Percentiles rank a stretch among this genome's conserved stretches.
These are phyloP conservation scores for Dusona sp. DNA, from an alignment of 2,888 invertebrate species.

Conservation along the genomic window DNA sequence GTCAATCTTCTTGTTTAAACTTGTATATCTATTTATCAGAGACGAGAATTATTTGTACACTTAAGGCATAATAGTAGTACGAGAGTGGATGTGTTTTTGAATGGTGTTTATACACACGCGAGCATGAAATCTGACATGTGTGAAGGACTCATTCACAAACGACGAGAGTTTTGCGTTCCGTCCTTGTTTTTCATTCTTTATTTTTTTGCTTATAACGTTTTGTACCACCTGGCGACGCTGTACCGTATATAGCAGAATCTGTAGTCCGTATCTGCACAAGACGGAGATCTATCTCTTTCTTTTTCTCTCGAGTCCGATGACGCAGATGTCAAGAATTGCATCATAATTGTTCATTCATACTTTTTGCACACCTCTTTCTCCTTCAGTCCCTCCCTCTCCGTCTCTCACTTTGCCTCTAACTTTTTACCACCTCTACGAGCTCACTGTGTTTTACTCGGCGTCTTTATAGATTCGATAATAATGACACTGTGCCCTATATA, in stretches of 20 bases:
- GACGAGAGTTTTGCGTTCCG: constrained; percentile 27
- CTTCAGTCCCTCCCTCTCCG: not conserved
- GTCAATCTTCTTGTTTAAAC: constrained; percentile 6
- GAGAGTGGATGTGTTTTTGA: not conserved
- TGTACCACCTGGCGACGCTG: constrained; percentile 46
- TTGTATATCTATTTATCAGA: not conserved
- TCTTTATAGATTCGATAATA: constrained; percentile 41
- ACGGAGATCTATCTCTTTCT: constrained; percentile 17
- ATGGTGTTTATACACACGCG: not conserved
- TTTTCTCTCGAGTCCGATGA: constrained; percentile 41
- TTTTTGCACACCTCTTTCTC: constrained; percentile 52
- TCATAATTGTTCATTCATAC: constrained; percentile 73
- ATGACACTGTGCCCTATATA: constrained; percentile 21
- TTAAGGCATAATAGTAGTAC: constrained; percentile 17
- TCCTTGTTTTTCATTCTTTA: not conserved
- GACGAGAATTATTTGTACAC: constrained; percentile 31
- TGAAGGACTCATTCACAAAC: constrained; percentile 42
- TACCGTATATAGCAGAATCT: constrained; percentile 26
- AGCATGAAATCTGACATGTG: constrained; percentile 13
- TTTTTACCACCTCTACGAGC: constrained; percentile 45
- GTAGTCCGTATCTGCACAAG: constrained; percentile 6
- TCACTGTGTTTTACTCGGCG: constrained; percentile 43
- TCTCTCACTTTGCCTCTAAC: constrained; percentile 19
- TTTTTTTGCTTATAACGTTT: not conserved
- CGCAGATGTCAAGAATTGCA: constrained; percentile 68